Conservation (phyloP, 2,888 invertebrate genomes). For the Habroteleia sp. region DNA sequence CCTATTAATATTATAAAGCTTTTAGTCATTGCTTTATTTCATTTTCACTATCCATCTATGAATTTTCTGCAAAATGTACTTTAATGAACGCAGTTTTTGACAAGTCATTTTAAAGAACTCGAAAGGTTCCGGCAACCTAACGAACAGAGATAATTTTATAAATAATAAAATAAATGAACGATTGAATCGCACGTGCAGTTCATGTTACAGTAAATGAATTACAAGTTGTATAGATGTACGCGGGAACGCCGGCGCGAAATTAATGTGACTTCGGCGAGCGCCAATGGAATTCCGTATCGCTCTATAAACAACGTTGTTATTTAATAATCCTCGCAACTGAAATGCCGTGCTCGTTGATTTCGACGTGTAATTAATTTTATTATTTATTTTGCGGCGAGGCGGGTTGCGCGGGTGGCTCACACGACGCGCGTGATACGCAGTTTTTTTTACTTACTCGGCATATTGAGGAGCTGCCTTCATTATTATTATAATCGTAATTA, state of each 20-base stretch:
- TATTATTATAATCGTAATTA: slow-evolving; percentile 30
- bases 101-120: not conserved
- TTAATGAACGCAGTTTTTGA: slow-evolving; percentile 4
- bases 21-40: too few species aligned
- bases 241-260: slow-evolving; percentile 53
- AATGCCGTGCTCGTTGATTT: slow-evolving; percentile 64
- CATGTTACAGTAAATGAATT: slow-evolving; percentile 57
- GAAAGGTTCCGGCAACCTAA: slow-evolving; percentile 21
- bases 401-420: slow-evolving; percentile 12
- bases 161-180: slow-evolving; percentile 55
- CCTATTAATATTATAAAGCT: too few species aligned
- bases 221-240: slow-evolving; percentile 45
- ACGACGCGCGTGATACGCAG: slow-evolving; percentile 22
- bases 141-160: slow-evolving; percentile 42
- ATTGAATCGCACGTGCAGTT: slow-evolving; percentile 43
- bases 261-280: slow-evolving; percentile 63
- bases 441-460: slow-evolving; percentile 41
- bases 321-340: slow-evolving; percentile 64
- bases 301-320: slow-evolving; percentile 65
- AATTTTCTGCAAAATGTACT: not conserved
- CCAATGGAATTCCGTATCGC: slow-evolving; percentile 63
- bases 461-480: slow-evolving; percentile 9
- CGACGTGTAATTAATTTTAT: slow-evolving; percentile 64
- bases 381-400: slow-evolving; percentile 46
- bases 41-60: not conserved